These are phyloP conservation scores for Apamea anceps DNA, from an alignment of 2,888 invertebrate genomes.

Conservation along the genomic window DNA sequence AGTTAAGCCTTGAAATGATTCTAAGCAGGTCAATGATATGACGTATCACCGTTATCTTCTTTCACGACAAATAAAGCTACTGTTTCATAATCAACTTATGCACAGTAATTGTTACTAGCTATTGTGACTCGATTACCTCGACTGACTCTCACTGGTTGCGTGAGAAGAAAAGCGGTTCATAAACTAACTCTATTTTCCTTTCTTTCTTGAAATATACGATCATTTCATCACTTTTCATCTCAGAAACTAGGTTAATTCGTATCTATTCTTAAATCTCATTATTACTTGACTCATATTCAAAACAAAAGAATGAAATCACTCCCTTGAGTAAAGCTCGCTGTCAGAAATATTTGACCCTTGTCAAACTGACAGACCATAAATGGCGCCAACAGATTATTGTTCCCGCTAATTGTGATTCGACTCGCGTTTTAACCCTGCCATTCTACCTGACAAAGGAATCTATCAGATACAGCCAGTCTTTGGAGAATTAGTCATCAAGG, in stretches of 20 bases:
- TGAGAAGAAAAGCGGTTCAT: slow-evolving; percentile 38
- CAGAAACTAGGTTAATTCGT: slow-evolving; percentile 20
- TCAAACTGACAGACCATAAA: slow-evolving; percentile 55
- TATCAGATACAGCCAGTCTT: slow-evolving; percentile 31
- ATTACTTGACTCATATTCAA: slow-evolving; percentile 12
- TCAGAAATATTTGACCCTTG: slow-evolving; percentile 48
- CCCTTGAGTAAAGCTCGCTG: slow-evolving; percentile 33
- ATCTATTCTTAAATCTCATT: slow-evolving; percentile 5
- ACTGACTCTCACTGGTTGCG: slow-evolving; percentile 36
- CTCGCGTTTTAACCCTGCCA: slow-evolving; percentile 37
- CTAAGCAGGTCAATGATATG: slow-evolving; percentile 2
- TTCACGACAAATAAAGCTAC: neutral
- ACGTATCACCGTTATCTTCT: slow-evolving; percentile 5
- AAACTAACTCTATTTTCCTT: slow-evolving; percentile 28
- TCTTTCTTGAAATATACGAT: slow-evolving; percentile 17
- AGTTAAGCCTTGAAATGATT: neutral
- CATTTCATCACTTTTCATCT: slow-evolving; percentile 31
- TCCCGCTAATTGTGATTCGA: slow-evolving; percentile 54
- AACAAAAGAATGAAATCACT: slow-evolving; percentile 38
- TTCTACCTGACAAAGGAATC: slow-evolving; percentile 54
- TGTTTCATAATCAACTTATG: slow-evolving; percentile 17
- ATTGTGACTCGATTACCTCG: slow-evolving; percentile 28
- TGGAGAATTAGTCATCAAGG: slow-evolving; percentile 51
- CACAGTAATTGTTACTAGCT: slow-evolving; percentile 29
- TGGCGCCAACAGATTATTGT: slow-evolving; percentile 54